phyloP scores from a whole-genome alignment of 2,113 vertebrate species.

The Vireo altiloquus region DNA sequence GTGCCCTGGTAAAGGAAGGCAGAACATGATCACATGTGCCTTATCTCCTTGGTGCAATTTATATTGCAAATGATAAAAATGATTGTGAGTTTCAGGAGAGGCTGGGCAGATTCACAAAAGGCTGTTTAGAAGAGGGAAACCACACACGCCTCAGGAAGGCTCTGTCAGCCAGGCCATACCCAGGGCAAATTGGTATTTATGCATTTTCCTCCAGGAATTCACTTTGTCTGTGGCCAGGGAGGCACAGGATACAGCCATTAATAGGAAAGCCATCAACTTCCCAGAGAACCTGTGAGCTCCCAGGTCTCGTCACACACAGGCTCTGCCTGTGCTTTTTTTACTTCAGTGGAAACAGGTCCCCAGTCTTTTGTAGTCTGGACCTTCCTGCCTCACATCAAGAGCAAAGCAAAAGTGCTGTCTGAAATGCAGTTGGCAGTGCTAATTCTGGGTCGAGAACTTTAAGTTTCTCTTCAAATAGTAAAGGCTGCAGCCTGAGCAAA shows the following conservation, averaged over 20 bases:
- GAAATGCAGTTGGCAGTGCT: not conserved
- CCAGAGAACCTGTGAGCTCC: not conserved
- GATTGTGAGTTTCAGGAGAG: not conserved
- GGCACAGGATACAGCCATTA: not conserved
- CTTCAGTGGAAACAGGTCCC: not conserved
- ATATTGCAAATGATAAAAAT: not conserved
- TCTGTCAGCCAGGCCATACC: not conserved
- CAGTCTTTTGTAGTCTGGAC: not conserved
- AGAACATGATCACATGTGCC: not conserved
- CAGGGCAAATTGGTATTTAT: not conserved
- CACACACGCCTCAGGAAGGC: not conserved
- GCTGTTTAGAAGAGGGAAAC: not conserved
- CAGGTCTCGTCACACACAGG: not conserved
- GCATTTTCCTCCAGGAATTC: not conserved
- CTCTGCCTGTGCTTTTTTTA: not conserved
- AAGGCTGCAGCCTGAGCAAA: not conserved
- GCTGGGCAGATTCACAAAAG: not conserved
- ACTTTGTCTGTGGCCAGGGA: not conserved
- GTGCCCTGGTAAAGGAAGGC: not conserved
- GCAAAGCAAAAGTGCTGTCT: not conserved
- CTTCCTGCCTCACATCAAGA: not conserved
- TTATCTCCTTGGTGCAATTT: not conserved
- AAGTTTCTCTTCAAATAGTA: not conserved
- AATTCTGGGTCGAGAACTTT: not conserved
- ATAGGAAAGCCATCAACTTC: not conserved